Percentiles rank a stretch among this genome's conserved stretches.
Conservation (phyloP, 2,113 vertebrate genomes). For the Oryzias celebensis region DNA sequence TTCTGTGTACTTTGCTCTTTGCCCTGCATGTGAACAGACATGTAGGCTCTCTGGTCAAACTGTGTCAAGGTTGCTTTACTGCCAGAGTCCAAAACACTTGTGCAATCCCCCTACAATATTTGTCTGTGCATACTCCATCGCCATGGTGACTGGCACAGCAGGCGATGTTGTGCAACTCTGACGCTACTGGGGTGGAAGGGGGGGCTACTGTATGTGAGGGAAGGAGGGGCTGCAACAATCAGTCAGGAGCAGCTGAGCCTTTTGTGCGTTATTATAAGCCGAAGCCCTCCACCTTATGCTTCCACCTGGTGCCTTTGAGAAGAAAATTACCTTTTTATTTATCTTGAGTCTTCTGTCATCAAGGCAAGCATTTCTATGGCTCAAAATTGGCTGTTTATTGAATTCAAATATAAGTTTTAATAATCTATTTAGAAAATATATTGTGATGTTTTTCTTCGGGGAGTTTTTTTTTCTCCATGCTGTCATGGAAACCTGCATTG, state of each 20-base stretch:
- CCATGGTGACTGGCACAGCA: slow-evolving; percentile 63
- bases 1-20: slow-evolving; percentile 15
- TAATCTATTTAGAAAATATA: slow-evolving; percentile 1
- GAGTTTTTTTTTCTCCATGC: slow-evolving; percentile 39
- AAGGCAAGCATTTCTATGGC: background rate
- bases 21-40: slow-evolving; percentile 49
- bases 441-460: slow-evolving; percentile 41
- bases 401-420: background rate
- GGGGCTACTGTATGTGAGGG: slow-evolving; percentile 36
- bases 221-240: slow-evolving; percentile 29
- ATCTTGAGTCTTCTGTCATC: background rate
- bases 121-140: slow-evolving; percentile 58
- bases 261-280: slow-evolving; percentile 51
- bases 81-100: slow-evolving; percentile 32
- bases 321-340: slow-evolving; percentile 1
- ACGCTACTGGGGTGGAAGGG: slow-evolving; percentile 22
- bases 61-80: slow-evolving; percentile 49
- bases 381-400: background rate
- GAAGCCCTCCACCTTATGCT: slow-evolving; percentile 29
- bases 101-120: slow-evolving; percentile 58
- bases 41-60: slow-evolving; percentile 44
- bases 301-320: slow-evolving; percentile 26
- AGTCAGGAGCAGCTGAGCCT: slow-evolving; percentile 37
- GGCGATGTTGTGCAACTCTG: slow-evolving; percentile 56
- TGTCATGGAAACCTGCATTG: slow-evolving; percentile 58